A percentile compares a stretch with the other conserved stretches of the same genome.
Conservation (phyloP, 2,888 invertebrate genomes). For the Oligia fasciuncula region DNA sequence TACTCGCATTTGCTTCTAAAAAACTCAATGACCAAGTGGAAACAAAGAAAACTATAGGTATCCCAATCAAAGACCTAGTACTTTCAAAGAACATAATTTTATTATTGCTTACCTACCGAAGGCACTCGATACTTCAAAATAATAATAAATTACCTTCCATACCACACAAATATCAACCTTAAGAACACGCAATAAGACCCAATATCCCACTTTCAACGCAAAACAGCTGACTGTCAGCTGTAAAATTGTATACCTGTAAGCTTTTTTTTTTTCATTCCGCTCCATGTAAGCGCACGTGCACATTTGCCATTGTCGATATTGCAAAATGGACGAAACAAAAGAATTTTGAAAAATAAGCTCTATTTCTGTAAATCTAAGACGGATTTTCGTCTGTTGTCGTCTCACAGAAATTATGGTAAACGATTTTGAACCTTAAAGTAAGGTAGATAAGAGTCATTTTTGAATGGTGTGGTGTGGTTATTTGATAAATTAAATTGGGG, state of each 20-base stretch:
- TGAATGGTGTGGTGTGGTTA: not conserved
- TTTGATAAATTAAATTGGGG: slow-evolving; percentile 31
- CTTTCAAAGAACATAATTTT: not conserved
- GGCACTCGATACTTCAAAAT: slow-evolving; percentile 25
- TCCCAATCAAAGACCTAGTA: not conserved
- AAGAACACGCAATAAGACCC: accelerated
- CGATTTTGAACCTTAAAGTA: not conserved
- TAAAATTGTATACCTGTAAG: slow-evolving; percentile 70
- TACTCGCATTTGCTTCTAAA: not conserved
- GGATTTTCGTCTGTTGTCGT: not conserved
- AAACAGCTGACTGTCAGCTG: slow-evolving; percentile 82
- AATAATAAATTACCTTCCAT: slow-evolving; percentile 23
- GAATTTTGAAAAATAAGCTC: not conserved
- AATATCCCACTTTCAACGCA: not conserved
- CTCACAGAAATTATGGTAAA: not conserved
- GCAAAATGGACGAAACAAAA: slow-evolving; percentile 68
- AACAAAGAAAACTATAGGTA: slow-evolving; percentile 1
- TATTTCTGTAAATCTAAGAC: accelerated
- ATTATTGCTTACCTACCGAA: not conserved
- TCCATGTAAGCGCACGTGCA: slow-evolving; percentile 66
- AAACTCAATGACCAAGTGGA: not conserved
- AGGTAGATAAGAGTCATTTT: not conserved
- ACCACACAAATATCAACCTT: slow-evolving; percentile 18
- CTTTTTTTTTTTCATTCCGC: slow-evolving; percentile 62
- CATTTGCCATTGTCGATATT: slow-evolving; percentile 65